These are phyloP conservation scores for Chrosomus eos DNA, from an alignment of 2,797 vertebrate species.

Conservation along the genomic window DNA sequence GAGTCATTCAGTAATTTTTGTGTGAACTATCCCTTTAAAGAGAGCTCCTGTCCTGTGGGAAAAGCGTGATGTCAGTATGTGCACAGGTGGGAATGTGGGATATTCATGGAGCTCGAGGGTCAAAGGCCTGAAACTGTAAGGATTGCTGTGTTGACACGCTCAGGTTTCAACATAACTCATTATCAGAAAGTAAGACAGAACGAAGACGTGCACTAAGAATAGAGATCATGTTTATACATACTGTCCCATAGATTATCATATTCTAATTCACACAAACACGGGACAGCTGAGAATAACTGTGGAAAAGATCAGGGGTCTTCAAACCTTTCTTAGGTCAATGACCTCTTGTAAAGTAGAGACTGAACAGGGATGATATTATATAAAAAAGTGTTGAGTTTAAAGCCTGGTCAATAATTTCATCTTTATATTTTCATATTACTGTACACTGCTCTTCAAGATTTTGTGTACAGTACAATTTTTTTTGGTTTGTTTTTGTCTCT, in stretches of 20 bases:
- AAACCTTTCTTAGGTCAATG: neutral
- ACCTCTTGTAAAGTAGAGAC: neutral
- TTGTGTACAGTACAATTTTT: no score
- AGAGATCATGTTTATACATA: neutral
- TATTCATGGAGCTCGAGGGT: neutral
- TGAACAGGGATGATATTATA: neutral
- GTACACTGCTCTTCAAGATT: no score
- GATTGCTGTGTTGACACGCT: conserved; percentile 6
- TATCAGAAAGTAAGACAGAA: conserved; percentile 13
- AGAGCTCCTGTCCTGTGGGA: neutral
- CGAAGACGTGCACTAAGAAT: neutral
- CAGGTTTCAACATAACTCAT: conserved; percentile 46
- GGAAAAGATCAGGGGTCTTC: neutral
- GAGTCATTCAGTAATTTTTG: no score
- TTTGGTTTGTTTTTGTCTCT: neutral
- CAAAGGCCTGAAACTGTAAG: neutral
- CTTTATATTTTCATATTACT: neutral
- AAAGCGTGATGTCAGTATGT: neutral
- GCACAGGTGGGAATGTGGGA: conserved; percentile 25
- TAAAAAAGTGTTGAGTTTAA: neutral
- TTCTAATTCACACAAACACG: neutral
- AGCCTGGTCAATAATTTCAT: neutral
- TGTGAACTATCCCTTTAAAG: neutral
- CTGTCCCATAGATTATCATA: neutral
- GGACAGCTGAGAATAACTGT: neutral